Evolutionary conservation across 1,140 invertebrate species (phyloP).

Genomic region (Orchestia grillus): DNA sequence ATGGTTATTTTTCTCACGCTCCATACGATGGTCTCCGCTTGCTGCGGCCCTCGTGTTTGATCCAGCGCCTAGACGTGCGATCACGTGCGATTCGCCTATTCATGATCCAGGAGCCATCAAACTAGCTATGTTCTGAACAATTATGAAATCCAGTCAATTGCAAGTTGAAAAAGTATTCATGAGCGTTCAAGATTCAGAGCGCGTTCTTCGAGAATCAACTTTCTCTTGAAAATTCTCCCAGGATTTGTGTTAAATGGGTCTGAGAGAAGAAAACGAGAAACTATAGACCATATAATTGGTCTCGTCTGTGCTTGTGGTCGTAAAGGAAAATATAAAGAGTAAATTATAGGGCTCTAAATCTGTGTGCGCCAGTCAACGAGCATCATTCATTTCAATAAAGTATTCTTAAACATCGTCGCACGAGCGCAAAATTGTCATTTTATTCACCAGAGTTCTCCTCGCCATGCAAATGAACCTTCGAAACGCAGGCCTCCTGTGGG

Average conservation of each 20-base stretch:
- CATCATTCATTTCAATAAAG: neutral
- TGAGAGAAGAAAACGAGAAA: neutral
- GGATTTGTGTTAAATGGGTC: neutral
- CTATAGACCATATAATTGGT: neutral
- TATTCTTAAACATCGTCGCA: neutral
- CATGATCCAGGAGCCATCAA: neutral
- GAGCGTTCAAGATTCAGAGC: neutral
- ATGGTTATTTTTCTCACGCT: no score
- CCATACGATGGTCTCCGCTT: no score
- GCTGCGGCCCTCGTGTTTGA: neutral
- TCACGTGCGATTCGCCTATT: neutral
- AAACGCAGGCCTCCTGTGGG: neutral
- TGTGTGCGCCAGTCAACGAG: neutral
- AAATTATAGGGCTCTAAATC: neutral
- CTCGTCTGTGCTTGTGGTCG: neutral
- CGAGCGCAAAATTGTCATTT: slow-evolving; percentile 22
- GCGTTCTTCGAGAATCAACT: neutral
- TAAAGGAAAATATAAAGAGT: neutral
- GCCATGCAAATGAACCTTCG: neutral
- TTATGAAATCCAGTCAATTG: neutral
- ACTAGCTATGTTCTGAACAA: neutral
- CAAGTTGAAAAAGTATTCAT: neutral
- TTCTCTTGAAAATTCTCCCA: neutral
- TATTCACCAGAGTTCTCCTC: neutral
- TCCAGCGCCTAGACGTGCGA: neutral